Evolutionary conservation across 2,888 invertebrate genomes (phyloP), one percentile per base, ranked within the genome.

Genomic region (Coleophora flavipennella): DNA sequence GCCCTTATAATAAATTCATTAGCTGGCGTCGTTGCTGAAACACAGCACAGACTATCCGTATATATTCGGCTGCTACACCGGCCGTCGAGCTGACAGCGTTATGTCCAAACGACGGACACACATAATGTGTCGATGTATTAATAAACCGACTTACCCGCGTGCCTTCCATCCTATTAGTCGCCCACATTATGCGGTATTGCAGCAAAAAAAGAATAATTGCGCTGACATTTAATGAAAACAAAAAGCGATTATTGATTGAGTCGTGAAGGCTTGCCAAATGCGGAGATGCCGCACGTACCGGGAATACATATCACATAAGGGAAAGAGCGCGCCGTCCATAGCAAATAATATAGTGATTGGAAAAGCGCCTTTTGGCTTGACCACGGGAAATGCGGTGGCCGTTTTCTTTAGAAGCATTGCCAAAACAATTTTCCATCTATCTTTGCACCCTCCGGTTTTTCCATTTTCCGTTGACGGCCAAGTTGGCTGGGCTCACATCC

Each of bases 1-100:
- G 78, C 68, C 67, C 72, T 77, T 79, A 81, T 81, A 81, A 83
- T 84, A 83, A 81, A 84, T 84, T 84, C 80, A 83, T 83, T 84
- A 84, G 75, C 55, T 50, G 36, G 49, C 34, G 38, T 38, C 38
- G 38, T 38, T 32, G 33, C 57, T 58, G 57, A 53, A 58, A 56
- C 53, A 56, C 6, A 20, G 20, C 20, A 20, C 49, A 50, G 54
- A 35, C 47, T 42, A 42, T 43, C 49, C 42, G 48, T 53, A 51
- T 52, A 48, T 55, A 53, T 48, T 20, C 20, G 46, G 48, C 47
- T 48, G 48, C 47, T 48, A 34, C 38, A 39, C 41, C 39, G 37
- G 38, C 38, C 38, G 51, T 50, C 50, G 47, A 41, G 42, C 48
- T 57, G 60, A 59, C 62, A 59, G 50, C 45, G 53, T 52, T 56